Percentiles rank a stretch among this genome's conserved stretches.
Evolutionary conservation across 1,140 invertebrate species (phyloP).

Genomic region (Sitobion miscanthi): DNA sequence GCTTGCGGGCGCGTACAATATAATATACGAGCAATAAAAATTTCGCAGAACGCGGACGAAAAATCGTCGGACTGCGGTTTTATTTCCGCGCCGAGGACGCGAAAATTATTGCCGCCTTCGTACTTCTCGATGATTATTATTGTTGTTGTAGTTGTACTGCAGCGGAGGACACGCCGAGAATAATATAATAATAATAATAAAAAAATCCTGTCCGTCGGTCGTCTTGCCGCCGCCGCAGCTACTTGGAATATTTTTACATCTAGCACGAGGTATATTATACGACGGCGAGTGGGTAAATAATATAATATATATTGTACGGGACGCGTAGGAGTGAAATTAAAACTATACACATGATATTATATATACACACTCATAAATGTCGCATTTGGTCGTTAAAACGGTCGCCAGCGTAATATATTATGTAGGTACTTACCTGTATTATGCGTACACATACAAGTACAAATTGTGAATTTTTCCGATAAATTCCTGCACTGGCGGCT

Average conservation of each 20-base stretch:
- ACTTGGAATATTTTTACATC: not conserved
- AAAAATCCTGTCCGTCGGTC: not conserved
- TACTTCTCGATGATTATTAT: not conserved
- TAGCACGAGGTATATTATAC: not conserved
- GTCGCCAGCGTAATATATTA: not conserved
- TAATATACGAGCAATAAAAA: not conserved
- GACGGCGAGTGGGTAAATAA: not conserved
- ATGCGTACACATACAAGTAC: not conserved
- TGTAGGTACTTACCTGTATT: not conserved
- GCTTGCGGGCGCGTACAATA: not conserved
- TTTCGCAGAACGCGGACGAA: not conserved
- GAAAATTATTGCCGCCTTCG: not conserved
- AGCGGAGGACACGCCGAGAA: not conserved
- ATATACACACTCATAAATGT: not conserved
- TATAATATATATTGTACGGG: not conserved
- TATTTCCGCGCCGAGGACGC: not conserved
- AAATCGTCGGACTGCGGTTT: not conserved
- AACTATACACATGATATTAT: not conserved
- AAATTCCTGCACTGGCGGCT: not conserved
- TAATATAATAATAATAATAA: not conserved
- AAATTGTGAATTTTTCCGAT: slow-evolving; percentile 9
- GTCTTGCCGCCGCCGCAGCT: not conserved
- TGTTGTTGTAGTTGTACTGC: not conserved
- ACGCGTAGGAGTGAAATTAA: slow-evolving; percentile 34
- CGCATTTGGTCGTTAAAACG: slow-evolving; percentile 10